A percentile compares a stretch with the other conserved stretches of the same genome.
Conservation (phyloP, 2,113 vertebrate species). For the Cottus gobio region DNA sequence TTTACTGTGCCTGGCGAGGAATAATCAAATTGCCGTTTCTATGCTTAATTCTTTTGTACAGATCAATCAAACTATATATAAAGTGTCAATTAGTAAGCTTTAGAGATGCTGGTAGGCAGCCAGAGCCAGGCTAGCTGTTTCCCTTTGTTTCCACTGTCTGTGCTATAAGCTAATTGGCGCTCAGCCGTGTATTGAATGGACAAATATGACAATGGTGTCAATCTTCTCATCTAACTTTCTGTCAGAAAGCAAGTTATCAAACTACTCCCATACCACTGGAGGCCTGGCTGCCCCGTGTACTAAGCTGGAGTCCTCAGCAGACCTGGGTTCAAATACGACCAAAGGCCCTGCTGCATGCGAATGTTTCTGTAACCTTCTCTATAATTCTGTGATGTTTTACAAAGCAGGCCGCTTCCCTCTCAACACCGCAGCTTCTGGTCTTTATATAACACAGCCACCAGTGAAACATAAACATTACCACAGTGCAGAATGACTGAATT, state of each 20-base stretch:
- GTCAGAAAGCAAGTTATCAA: neutral
- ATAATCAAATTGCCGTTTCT: neutral
- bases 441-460: constrained; percentile 57
- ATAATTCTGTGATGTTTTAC: constrained; percentile 17
- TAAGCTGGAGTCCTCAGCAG: neutral
- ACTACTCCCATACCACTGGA: neutral
- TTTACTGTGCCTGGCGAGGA: neutral
- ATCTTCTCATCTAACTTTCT: neutral
- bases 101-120: neutral
- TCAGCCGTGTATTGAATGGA: neutral
- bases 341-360: neutral
- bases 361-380: neutral
- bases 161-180: neutral
- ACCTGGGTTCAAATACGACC: neutral
- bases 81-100: neutral
- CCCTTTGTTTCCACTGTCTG: neutral
- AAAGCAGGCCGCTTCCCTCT: constrained; percentile 44
- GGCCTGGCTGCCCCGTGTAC: neutral
- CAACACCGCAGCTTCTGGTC: constrained; percentile 22
- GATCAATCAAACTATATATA: neutral
- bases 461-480: constrained; percentile 62
- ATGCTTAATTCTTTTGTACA: neutral
- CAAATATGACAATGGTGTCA: neutral
- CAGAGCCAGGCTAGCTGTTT: neutral
- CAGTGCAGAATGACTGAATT: constrained; percentile 60